A percentile compares a stretch with the other conserved stretches of the same genome.
Evolutionary conservation across 2,888 invertebrate genomes (phyloP).

Genomic region (Euclidia mi): DNA sequence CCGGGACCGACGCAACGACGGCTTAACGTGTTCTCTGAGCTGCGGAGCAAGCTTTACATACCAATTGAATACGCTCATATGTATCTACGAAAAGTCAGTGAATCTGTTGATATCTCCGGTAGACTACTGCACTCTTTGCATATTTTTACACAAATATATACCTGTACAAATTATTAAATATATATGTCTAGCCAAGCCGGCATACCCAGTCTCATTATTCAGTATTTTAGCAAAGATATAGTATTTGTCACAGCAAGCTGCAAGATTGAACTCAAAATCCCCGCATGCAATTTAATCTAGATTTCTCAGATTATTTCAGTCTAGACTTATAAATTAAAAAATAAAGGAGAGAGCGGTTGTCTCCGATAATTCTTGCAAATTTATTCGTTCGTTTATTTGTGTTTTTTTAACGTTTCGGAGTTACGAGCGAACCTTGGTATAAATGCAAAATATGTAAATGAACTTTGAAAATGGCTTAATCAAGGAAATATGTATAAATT

Average conservation of each 20-base stretch:
- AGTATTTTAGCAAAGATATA: not conserved
- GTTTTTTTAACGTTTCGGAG: not conserved
- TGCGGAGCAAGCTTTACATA: too few species aligned
- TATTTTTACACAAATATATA: too few species aligned
- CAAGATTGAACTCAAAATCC: constrained; percentile 1
- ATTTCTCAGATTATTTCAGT: constrained; percentile 32
- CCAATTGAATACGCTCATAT: too few species aligned
- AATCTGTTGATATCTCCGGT: too few species aligned
- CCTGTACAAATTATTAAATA: too few species aligned
- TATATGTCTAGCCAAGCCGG: too few species aligned
- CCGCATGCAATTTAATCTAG: constrained; percentile 17
- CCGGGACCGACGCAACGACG: too few species aligned
- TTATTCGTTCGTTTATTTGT: not conserved
- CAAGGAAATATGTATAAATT: constrained; percentile 11
- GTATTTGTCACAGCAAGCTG: constrained; percentile 1
- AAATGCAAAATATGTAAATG: constrained; percentile 14
- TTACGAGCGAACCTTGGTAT: not conserved
- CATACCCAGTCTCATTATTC: too few species aligned
- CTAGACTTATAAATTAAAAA: constrained; percentile 39
- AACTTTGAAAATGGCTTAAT: constrained; percentile 11
- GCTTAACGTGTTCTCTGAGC: too few species aligned
- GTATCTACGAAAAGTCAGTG: too few species aligned
- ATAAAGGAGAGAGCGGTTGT: constrained; percentile 1
- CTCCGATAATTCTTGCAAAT: constrained; percentile 8
- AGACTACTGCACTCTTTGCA: too few species aligned